Base-by-base conservation (phyloP, 2,888 invertebrate species). In the Prosopocoilus inquinatus region DNA sequence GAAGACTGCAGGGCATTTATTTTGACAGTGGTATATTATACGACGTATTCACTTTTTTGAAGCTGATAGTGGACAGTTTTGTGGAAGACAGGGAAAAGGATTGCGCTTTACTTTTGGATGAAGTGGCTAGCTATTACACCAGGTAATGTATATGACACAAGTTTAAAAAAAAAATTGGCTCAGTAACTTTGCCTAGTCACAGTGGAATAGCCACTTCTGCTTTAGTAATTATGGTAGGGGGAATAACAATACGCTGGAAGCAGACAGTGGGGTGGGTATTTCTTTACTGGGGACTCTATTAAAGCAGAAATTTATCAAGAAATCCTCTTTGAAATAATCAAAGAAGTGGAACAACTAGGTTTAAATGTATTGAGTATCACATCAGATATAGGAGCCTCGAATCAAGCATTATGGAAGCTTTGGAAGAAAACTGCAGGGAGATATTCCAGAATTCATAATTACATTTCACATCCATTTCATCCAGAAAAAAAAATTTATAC, bases 321-420 rank as follows among this genome's bases (percentile, higher is more conserved):
- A 15, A 49, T 54, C n/a, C 12, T 54, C 7, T 50, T 41, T 33
- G 49, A 54, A 34, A 15, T 49, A 8, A 49, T 55, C 9, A 44
- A 13, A 43, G 48, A 50, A 50, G 32, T 36, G n/a, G 50, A 55
- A 50, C 20, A 50, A 11, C 13, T 47, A 9, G 36, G 36, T 34
- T 34, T 57, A 9, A 53, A 53, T 32, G 59, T 65, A 11, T 11
- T 55, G 20, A 52, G 41, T 44, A 49, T 67, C 8, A 55, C 58
- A 12, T 62, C 58, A 20, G 65, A 67, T 53, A 67, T 64, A 66
- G 62, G 63, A 12, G 16, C 59, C 15, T 13, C 57, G 4, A 67
- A 67, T 56, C 48, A 54, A 55, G 56, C 60, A n/a, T 57, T 66
- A 52, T 64, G 65, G 64, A 61, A 43, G 48, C 12, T 12, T n/a